Evolutionary conservation across 2,888 invertebrate species (phyloP).

Genomic region (Julus scandinavius): DNA sequence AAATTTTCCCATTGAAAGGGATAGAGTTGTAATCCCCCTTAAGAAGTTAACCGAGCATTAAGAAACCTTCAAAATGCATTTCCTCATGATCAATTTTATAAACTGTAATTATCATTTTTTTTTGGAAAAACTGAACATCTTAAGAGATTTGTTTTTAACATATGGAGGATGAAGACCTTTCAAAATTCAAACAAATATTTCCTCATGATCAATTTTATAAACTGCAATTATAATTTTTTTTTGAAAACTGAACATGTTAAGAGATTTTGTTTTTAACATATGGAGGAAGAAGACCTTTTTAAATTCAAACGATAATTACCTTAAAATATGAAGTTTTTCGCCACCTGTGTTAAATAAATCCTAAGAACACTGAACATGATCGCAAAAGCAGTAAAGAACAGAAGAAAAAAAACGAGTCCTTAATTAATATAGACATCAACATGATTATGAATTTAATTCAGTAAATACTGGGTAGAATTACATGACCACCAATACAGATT

Average conservation of each 20-base stretch:
- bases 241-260: not conserved
- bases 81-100: too few relatives aligned
- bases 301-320: not conserved
- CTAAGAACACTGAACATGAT: not conserved
- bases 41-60: too few relatives aligned
- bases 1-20: too few relatives aligned
- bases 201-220: not conserved
- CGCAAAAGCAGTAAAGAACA: not conserved
- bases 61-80: too few relatives aligned
- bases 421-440: slow-evolving; percentile 41
- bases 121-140: too few relatives aligned
- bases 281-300: too few relatives aligned
- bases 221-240: not conserved
- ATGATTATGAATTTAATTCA: slow-evolving; percentile 46
- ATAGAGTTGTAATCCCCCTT: too few relatives aligned
- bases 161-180: too few relatives aligned
- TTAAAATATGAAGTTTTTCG: not conserved
- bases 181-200: too few relatives aligned
- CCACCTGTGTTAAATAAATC: not conserved
- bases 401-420: not conserved
- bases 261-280: not conserved
- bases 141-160: too few relatives aligned
- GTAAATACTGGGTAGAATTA: slow-evolving; percentile 46
- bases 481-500: slow-evolving; percentile 46
- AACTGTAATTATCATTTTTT: not conserved